Base-by-base conservation (phyloP, 1,140 invertebrate species). In the Drosophila ogumai region DNA sequence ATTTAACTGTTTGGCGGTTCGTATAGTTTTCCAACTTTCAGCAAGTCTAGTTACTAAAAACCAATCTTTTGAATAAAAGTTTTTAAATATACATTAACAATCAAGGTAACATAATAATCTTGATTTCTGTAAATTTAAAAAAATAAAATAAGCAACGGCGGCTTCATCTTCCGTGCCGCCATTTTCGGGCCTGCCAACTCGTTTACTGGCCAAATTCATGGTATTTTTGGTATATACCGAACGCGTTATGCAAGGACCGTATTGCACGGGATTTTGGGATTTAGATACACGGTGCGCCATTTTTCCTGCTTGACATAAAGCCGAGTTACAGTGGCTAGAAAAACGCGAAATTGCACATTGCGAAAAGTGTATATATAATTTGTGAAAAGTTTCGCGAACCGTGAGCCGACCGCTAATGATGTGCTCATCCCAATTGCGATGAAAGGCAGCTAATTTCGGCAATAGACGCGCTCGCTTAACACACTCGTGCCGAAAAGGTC, bases 251-350 rank as follows among this genome's bases (percentile, higher is more conserved):
- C 43, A 36, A 52, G 36, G 19, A 38, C 65, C 34, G 44, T 46
- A 52, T 28, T 68, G 19, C 34, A 28, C 10, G 22, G 55, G 55
- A 57, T 57, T 41, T 60, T 25, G 31, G 58, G 50, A 64, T 66
- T 61, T 36, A 38, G 68, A 57, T 72, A 73, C 69, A 72, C 67
- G 54, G 78, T 88, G 75, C 85, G 87, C 85, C 85, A 88, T 88
- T 88, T 88, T 86, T 85, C 74, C 77, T 86, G 75, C 50, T 81
- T 75, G 66, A 57, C 60, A 73, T 50, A 65, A 73, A 79, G 76
- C 76, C 67, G 76, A 73, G 69, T 81, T 84, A 90, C 84, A 90
- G 85, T 90, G 82, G 72, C 86, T 55, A 58, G 28, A 82, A 88
- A 88, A 88, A 66, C 52, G 41, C 46, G 36, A 87, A 87, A 76